These are phyloP conservation scores for Ectemnius lituratus DNA, from an alignment of 2,888 invertebrate species.

Conservation along the genomic window DNA sequence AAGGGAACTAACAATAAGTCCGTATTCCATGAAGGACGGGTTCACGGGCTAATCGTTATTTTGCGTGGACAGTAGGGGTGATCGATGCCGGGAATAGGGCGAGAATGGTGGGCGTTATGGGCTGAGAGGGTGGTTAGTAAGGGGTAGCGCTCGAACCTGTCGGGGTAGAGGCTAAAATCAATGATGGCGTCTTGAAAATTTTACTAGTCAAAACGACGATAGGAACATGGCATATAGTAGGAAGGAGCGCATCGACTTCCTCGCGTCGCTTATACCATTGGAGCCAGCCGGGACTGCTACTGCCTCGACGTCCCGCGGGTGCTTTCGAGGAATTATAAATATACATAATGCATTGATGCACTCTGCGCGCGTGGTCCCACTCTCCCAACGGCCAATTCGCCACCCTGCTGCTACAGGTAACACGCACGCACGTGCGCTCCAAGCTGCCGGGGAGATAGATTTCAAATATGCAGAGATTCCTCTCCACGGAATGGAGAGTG, in stretches of 20 bases:
- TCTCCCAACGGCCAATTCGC: neutral
- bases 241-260: neutral
- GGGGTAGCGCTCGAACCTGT: slow-evolving; percentile 53
- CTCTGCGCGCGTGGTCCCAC: neutral
- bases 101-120: slow-evolving; percentile 54
- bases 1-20: too few relatives aligned
- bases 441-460: slow-evolving; percentile 62
- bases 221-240: slow-evolving; percentile 49
- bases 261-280: slow-evolving; percentile 48
- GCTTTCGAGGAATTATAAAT: slow-evolving; percentile 70
- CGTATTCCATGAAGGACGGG: slow-evolving; percentile 31
- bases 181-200: slow-evolving; percentile 71
- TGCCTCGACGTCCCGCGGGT: slow-evolving; percentile 49
- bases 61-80: slow-evolving; percentile 64
- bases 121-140: slow-evolving; percentile 53
- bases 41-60: slow-evolving; percentile 63
- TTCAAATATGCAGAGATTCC: slow-evolving; percentile 75
- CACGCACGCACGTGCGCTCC: slow-evolving; percentile 26
- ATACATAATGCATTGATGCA: slow-evolving; percentile 68
- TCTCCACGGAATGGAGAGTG: slow-evolving; percentile 66
- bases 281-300: slow-evolving; percentile 19
- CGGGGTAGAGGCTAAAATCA: slow-evolving; percentile 65
- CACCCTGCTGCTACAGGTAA: neutral
- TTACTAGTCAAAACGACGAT: slow-evolving; percentile 68
- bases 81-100: slow-evolving; percentile 59